Evolutionary conservation across 2,113 vertebrate species (phyloP).

Genomic region (Bombycilla garrulus): DNA sequence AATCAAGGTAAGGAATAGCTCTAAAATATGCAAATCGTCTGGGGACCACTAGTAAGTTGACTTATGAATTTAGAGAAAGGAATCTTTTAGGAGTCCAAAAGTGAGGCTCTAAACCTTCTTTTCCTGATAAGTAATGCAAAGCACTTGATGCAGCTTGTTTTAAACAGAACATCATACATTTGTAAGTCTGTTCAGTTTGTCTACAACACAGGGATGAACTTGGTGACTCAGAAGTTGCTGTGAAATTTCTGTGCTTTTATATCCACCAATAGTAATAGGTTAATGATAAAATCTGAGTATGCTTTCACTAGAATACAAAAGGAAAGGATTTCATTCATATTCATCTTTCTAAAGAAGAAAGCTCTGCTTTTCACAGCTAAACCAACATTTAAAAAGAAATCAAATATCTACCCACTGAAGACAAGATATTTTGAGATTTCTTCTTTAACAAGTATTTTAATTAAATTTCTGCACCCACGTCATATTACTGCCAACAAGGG

Average conservation of each 20-base stretch:
- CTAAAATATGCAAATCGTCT: not conserved
- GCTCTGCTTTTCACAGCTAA: not conserved
- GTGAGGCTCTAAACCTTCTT: not conserved
- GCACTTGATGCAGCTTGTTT: not conserved
- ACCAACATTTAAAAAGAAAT: not conserved
- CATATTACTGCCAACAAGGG: not conserved
- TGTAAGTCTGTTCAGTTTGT: not conserved
- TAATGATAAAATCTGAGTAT: not conserved
- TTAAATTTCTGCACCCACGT: not conserved
- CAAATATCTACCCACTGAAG: not conserved
- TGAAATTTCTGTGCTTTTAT: not conserved
- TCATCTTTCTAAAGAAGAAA: not conserved
- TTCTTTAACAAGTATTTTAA: conserved; percentile 1
- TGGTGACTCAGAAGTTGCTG: not conserved
- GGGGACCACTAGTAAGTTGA: not conserved
- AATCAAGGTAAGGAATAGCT: not conserved
- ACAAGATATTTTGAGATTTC: not conserved
- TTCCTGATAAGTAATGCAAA: not conserved
- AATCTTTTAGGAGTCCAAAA: not conserved
- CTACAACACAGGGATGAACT: not conserved
- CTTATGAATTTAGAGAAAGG: not conserved
- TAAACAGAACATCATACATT: not conserved
- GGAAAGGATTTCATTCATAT: not conserved
- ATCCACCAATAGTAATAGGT: not conserved
- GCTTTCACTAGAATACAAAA: not conserved